A percentile compares a stretch with the other conserved stretches of the same genome.
Conservation (phyloP, 2,888 invertebrate genomes). For the Brachyopa scutellaris region DNA sequence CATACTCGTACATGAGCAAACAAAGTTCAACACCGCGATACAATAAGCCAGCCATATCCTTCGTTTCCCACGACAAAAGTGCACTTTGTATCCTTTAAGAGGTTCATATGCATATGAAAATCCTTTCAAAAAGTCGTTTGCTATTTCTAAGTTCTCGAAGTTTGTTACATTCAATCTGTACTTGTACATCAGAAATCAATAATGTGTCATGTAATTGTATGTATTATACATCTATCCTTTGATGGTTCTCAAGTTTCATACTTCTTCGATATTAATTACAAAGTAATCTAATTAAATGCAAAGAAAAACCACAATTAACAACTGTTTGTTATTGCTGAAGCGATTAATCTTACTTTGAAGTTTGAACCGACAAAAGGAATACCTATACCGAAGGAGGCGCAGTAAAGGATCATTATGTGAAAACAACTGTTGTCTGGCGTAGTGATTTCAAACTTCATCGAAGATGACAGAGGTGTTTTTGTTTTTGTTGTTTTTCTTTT, state of each 20-base stretch:
- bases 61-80: constrained; percentile 55
- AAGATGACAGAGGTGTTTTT: constrained; percentile 24
- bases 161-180: constrained; percentile 12
- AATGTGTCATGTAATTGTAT: background rate
- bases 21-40: constrained; percentile 47
- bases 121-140: constrained; percentile 48
- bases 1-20: no score
- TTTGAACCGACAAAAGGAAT: background rate
- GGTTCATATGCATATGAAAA: constrained; percentile 64
- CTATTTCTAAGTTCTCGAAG: constrained; percentile 25
- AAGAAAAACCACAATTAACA: constrained; percentile 28
- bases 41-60: constrained; percentile 55
- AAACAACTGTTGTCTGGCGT: constrained; percentile 33
- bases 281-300: constrained; percentile 41
- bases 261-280: constrained; percentile 32
- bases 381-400: background rate
- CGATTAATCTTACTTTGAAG: constrained; percentile 40
- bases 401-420: background rate
- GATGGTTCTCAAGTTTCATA: constrained; percentile 14
- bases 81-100: constrained; percentile 57
- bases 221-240: background rate
- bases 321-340: constrained; percentile 26
- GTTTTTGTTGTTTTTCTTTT: no score
- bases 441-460: constrained; percentile 35
- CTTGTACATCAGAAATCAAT: background rate